phyloP scores from a whole-genome alignment of 2,113 vertebrate species.

The Probosciger aterrimus region DNA sequence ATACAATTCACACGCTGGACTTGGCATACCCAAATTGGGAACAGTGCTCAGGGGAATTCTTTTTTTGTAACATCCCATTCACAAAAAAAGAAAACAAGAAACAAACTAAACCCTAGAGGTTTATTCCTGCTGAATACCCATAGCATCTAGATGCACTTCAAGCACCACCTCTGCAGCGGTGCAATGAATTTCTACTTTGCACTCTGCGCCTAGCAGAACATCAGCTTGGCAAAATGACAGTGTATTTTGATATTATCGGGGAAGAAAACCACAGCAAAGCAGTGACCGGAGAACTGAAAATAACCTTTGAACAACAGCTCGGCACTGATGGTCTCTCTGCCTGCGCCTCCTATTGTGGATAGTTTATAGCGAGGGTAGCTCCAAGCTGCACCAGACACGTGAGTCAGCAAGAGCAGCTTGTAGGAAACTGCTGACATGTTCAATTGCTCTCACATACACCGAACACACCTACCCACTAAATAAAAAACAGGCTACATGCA shows the following conservation, averaged over 20 bases:
- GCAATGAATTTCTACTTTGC: not conserved
- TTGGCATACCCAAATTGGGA: not conserved
- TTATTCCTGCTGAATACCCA: not conserved
- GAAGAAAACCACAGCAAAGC: constrained; percentile 34
- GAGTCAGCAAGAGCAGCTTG: constrained; percentile 77
- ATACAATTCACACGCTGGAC: not conserved
- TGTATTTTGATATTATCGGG: not conserved
- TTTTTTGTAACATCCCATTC: not conserved
- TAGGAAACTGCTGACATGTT: constrained; percentile 80
- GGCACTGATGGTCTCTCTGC: not conserved
- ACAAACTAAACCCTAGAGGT: not conserved
- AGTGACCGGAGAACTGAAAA: constrained; percentile 63
- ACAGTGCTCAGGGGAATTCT: not conserved
- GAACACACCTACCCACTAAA: constrained; percentile 72
- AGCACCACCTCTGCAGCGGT: not conserved
- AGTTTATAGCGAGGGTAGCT: constrained; percentile 61
- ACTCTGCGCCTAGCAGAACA: not conserved
- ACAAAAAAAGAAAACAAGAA: not conserved
- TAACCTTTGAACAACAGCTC: constrained; percentile 25
- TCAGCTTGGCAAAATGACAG: not conserved
- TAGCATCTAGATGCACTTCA: not conserved
- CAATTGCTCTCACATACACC: constrained; percentile 64
- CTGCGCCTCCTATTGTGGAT: constrained; percentile 44
- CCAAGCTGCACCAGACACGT: constrained; percentile 68
- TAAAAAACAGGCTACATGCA: constrained; percentile 70